Evolutionary conservation across 2,113 vertebrate genomes (phyloP).

Genomic region (Xiphias gladius): DNA sequence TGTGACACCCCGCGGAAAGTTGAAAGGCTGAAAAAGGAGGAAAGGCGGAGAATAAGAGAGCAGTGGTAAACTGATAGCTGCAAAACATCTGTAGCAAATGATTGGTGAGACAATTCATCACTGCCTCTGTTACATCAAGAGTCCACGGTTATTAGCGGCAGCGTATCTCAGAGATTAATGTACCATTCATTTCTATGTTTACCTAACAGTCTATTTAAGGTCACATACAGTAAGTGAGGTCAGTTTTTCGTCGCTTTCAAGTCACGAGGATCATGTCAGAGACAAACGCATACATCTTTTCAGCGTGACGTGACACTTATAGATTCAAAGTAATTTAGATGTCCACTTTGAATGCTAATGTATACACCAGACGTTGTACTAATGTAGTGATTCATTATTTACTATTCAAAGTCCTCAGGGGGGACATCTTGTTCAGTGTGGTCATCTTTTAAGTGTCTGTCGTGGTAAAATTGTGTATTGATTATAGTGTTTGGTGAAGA

Average conservation of each 20-base stretch:
- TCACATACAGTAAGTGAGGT: constrained; percentile 27
- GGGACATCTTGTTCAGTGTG: constrained; percentile 66
- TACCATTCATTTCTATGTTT: constrained; percentile 49
- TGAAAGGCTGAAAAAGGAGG: constrained; percentile 38
- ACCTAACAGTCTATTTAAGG: constrained; percentile 35
- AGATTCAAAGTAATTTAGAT: constrained; percentile 75
- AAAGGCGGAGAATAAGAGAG: constrained; percentile 30
- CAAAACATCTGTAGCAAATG: constrained; percentile 57
- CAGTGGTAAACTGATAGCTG: constrained; percentile 35
- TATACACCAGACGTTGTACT: constrained; percentile 62
- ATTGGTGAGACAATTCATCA: constrained; percentile 63
- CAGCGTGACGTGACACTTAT: constrained; percentile 58
- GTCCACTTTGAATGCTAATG: constrained; percentile 79
- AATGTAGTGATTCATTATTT: constrained; percentile 73
- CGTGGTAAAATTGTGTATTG: constrained; percentile 62
- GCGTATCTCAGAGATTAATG: constrained; percentile 57
- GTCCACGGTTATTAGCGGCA: constrained; percentile 50
- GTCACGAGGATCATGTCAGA: constrained; percentile 30
- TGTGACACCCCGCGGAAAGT: constrained; percentile 61
- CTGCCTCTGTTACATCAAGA: constrained; percentile 41
- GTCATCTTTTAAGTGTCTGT: constrained; percentile 61
- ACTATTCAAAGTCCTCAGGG: constrained; percentile 51
- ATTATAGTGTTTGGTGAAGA: constrained; percentile 56
- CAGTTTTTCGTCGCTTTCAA: constrained; percentile 34
- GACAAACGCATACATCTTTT: constrained; percentile 56